Evolutionary conservation across 2,888 invertebrate species (phyloP).

Genomic region (Lasiommata megera): DNA sequence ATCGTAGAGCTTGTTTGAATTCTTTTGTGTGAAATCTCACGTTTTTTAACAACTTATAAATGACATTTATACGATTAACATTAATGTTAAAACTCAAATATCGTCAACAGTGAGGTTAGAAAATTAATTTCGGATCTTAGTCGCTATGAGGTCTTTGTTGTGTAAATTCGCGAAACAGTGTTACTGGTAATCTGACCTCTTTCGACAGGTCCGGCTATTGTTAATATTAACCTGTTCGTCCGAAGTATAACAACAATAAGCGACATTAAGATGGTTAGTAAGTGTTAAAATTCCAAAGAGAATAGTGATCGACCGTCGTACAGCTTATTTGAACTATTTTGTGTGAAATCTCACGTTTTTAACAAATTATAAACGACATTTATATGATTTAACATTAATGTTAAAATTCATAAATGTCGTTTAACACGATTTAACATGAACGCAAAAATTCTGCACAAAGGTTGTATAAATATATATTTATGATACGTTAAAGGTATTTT

Average conservation of each 20-base stretch:
- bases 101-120: constrained; percentile 4
- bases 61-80: constrained; percentile 11
- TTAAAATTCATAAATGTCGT: constrained; percentile 8
- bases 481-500: constrained; percentile 4
- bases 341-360: constrained; percentile 33
- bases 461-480: constrained; percentile 1
- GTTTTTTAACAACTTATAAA: constrained; percentile 12
- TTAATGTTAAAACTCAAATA: constrained; percentile 3
- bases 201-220: constrained; percentile 94
- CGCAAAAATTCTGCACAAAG: neutral
- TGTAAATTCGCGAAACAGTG: constrained; percentile 12
- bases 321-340: constrained; percentile 30
- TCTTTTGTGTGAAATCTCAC: constrained; percentile 34
- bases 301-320: constrained; percentile 28
- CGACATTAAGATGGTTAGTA: constrained; percentile 99
- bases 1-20: constrained; percentile 31
- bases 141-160: constrained; percentile 1
- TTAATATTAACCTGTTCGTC: constrained; percentile 98
- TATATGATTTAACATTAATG: constrained; percentile 15
- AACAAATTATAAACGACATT: constrained; percentile 3
- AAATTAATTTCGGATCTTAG: constrained; percentile 1
- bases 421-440: constrained; percentile 7
- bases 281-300: constrained; percentile 29
- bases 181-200: constrained; percentile 37
- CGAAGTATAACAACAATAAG: constrained; percentile 98